Evolutionary conservation across 2,888 invertebrate genomes (phyloP).

Genomic region (Meganola albula): DNA sequence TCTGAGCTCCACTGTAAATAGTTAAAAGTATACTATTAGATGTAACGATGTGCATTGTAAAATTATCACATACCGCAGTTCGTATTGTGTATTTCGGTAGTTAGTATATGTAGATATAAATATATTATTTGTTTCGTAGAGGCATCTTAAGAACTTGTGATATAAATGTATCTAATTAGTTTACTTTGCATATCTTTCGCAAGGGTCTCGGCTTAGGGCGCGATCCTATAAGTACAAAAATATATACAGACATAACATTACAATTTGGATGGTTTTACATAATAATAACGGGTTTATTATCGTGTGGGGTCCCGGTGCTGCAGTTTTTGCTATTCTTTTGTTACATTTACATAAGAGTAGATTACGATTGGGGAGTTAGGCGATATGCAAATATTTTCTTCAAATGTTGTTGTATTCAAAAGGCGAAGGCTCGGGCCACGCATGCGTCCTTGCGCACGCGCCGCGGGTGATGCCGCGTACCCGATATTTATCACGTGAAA

Average conservation of each 20-base stretch:
- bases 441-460: constrained; percentile 53
- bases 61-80: constrained; percentile 57
- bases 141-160: constrained; percentile 76
- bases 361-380: constrained; percentile 66
- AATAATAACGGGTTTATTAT: constrained; percentile 51
- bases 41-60: constrained; percentile 62
- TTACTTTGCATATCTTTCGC: constrained; percentile 54
- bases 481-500: constrained; percentile 55
- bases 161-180: constrained; percentile 73
- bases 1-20: constrained; percentile 71
- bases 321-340: constrained; percentile 61
- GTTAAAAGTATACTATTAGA: constrained; percentile 73
- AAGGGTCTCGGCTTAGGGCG: constrained; percentile 40
- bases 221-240: constrained; percentile 55
- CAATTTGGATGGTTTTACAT: constrained; percentile 60
- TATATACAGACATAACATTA: constrained; percentile 73
- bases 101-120: constrained; percentile 60
- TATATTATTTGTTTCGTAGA: constrained; percentile 75
- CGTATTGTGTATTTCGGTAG: constrained; percentile 55
- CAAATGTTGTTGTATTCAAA: constrained; percentile 54
- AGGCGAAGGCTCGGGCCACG: constrained; percentile 41
- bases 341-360: constrained; percentile 68
- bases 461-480: constrained; percentile 54
- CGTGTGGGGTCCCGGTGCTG: constrained; percentile 66
- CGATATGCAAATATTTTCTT: constrained; percentile 77